phyloP scores from a whole-genome alignment of 2,113 vertebrate genomes.

The Cebidichthys violaceus region DNA sequence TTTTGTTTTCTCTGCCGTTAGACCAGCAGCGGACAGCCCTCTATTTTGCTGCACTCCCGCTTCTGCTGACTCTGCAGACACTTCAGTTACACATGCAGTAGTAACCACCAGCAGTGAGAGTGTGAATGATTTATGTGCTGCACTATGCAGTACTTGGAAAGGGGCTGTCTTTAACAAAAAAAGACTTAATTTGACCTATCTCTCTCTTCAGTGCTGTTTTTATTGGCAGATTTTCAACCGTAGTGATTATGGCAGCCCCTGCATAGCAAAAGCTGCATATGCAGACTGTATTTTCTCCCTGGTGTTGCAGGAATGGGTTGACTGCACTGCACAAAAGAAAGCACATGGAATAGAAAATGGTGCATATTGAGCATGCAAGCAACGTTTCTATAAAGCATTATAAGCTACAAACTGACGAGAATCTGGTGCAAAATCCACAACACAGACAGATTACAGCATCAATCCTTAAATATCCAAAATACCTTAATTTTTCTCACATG shows the following conservation, averaged over 20 bases:
- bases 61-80: conserved; percentile 72
- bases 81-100: conserved; percentile 62
- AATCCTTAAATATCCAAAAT: neutral
- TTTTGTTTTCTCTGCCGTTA: neutral
- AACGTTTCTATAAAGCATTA: neutral
- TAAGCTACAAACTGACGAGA: neutral
- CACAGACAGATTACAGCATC: neutral
- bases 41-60: conserved; percentile 30
- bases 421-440: neutral
- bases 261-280: conserved; percentile 25
- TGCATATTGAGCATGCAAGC: conserved; percentile 12
- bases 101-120: conserved; percentile 41
- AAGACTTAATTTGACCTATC: neutral
- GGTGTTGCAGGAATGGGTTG: conserved; percentile 15
- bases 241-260: conserved; percentile 3
- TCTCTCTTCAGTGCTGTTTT: conserved; percentile 8
- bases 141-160: conserved; percentile 37
- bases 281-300: conserved; percentile 21
- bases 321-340: conserved; percentile 57
- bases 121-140: conserved; percentile 59
- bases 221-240: conserved; percentile 7
- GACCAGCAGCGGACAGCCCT: neutral
- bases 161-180: neutral
- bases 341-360: conserved; percentile 11
- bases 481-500: neutral